Evolutionary conservation across 2,113 vertebrate genomes (phyloP).

Genomic region (Tachycineta bicolor): DNA sequence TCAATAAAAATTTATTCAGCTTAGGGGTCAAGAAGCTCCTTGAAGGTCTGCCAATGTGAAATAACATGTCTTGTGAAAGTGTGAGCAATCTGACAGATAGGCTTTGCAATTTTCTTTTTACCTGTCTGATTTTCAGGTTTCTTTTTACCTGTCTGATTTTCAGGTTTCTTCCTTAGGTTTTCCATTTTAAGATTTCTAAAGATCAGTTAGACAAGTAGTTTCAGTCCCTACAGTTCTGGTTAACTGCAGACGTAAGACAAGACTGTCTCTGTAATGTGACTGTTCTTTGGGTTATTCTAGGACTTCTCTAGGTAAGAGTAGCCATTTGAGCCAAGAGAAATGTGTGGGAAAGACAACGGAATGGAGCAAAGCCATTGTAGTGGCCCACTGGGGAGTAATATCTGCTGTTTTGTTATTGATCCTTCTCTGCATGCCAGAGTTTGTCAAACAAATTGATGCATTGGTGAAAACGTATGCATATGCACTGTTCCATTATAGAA

Average conservation of each 20-base stretch:
- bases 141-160: neutral
- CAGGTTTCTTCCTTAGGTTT: neutral
- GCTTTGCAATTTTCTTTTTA: neutral
- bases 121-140: neutral
- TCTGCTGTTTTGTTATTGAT: neutral
- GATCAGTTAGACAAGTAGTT: neutral
- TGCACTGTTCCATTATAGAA: neutral
- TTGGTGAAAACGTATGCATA: neutral
- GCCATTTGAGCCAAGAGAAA: neutral
- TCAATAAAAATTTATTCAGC: neutral
- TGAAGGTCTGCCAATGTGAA: neutral
- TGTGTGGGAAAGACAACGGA: neutral
- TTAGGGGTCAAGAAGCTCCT: neutral
- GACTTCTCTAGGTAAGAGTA: neutral
- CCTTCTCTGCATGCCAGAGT: neutral
- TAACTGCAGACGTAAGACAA: neutral
- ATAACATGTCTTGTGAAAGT: neutral
- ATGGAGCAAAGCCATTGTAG: neutral
- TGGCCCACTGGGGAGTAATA: neutral
- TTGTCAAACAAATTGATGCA: conserved; percentile 5
- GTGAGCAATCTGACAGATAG: neutral
- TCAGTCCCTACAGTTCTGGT: neutral
- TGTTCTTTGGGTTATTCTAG: neutral
- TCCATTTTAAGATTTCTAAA: neutral
- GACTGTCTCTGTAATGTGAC: neutral